Conservation (phyloP, 2,113 vertebrate species). For the Marmota flaviventris region DNA sequence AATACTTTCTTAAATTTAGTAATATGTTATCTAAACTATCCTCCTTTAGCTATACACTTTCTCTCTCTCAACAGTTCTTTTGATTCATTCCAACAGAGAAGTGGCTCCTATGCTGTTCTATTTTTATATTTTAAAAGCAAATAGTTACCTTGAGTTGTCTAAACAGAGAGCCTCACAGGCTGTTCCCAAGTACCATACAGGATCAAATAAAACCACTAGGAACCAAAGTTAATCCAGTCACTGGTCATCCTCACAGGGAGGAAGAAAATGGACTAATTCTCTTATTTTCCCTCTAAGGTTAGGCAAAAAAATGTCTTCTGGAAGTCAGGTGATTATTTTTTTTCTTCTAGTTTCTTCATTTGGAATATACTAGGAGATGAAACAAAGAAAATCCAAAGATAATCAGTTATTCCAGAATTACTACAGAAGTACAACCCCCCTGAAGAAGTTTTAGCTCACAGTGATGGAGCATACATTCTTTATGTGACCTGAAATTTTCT, state of each 20-base stretch:
- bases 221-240: background rate
- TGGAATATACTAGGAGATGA: background rate
- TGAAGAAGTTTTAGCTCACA: background rate
- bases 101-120: slow-evolving; percentile 54
- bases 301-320: slow-evolving; percentile 3
- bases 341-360: background rate
- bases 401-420: background rate
- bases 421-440: background rate
- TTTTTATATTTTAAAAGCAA: slow-evolving; percentile 78
- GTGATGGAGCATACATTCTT: background rate
- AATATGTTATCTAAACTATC: slow-evolving; percentile 3
- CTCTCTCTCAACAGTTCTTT: slow-evolving; percentile 54
- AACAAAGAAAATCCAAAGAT: background rate
- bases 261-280: background rate
- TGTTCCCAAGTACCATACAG: slow-evolving; percentile 29
- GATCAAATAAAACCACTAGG: slow-evolving; percentile 52
- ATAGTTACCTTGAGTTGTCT: slow-evolving; percentile 71
- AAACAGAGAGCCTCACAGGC: slow-evolving; percentile 11
- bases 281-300: slow-evolving; percentile 1
- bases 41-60: background rate
- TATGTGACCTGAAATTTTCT: background rate
- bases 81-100: slow-evolving; percentile 68
- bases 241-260: slow-evolving; percentile 40
- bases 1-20: slow-evolving; percentile 45
- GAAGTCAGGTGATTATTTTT: background rate